phyloP scores from a whole-genome alignment of 1,140 invertebrate genomes.

The Heliconius melpomene region DNA sequence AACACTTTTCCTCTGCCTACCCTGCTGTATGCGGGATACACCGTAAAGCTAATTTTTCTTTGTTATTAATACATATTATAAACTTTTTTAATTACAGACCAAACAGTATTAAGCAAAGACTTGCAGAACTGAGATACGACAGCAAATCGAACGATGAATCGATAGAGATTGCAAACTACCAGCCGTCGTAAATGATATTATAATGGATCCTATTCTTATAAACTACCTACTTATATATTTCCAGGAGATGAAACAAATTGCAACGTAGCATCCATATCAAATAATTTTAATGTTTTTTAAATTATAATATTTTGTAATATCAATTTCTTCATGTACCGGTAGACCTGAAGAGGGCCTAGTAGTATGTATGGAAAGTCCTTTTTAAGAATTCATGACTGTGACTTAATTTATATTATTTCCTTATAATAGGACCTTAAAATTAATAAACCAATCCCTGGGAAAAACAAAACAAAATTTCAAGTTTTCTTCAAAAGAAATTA shows the following conservation, averaged over 20 bases:
- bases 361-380: not conserved
- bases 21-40: too few species aligned
- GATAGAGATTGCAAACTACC: slow-evolving; percentile 48
- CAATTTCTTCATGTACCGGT: not conserved
- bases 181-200: slow-evolving; percentile 21
- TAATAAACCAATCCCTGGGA: not conserved
- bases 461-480: too few species aligned
- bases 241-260: not conserved
- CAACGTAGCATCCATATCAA: not conserved
- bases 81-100: slow-evolving; percentile 55
- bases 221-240: not conserved
- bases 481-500: too few species aligned
- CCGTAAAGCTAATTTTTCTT: too few species aligned
- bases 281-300: not conserved
- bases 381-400: not conserved
- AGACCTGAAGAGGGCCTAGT: not conserved
- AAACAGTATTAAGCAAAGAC: slow-evolving; percentile 71
- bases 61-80: not conserved
- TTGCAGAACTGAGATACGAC: slow-evolving; percentile 71
- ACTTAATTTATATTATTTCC: not conserved
- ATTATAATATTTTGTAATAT: not conserved
- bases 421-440: not conserved
- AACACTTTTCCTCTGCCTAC: too few species aligned
- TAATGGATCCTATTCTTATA: not conserved
- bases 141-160: slow-evolving; percentile 69